Percentiles rank a stretch among this genome's conserved stretches.
phyloP scores from a whole-genome alignment of 1,140 invertebrate species.

The Bradysia coprophila region DNA sequence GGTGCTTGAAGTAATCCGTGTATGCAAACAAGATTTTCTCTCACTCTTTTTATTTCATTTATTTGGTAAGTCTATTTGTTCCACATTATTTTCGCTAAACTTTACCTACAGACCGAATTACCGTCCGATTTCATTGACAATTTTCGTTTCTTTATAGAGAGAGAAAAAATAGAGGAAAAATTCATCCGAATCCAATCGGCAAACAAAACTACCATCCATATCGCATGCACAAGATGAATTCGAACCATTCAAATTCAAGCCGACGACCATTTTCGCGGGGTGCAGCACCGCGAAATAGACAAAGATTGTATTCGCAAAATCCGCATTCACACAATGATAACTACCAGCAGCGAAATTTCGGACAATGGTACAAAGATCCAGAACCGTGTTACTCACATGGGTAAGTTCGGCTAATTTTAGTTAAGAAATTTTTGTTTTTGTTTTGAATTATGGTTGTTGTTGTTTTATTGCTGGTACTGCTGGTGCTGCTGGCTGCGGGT shows the following conservation, averaged over 20 bases:
- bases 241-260: background rate
- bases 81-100: too few species aligned
- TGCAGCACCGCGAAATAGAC: background rate
- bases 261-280: background rate
- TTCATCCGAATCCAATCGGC: too few species aligned
- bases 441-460: background rate
- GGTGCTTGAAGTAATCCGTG: too few species aligned
- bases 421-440: background rate
- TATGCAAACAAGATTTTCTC: too few species aligned
- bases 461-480: background rate
- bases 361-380: background rate
- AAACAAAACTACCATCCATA: too few species aligned
- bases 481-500: background rate
- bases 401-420: background rate
- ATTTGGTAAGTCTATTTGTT: too few species aligned
- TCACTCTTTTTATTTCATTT: too few species aligned
- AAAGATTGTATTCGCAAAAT: background rate
- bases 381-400: slow-evolving; percentile 2
- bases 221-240: slow-evolving; percentile 1
- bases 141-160: too few species aligned
- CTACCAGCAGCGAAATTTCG: background rate
- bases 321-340: background rate
- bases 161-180: too few species aligned
- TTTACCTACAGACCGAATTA: too few species aligned
- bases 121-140: too few species aligned